phyloP scores from a whole-genome alignment of 2,797 vertebrate species.

The Chrysocyon brachyurus region DNA sequence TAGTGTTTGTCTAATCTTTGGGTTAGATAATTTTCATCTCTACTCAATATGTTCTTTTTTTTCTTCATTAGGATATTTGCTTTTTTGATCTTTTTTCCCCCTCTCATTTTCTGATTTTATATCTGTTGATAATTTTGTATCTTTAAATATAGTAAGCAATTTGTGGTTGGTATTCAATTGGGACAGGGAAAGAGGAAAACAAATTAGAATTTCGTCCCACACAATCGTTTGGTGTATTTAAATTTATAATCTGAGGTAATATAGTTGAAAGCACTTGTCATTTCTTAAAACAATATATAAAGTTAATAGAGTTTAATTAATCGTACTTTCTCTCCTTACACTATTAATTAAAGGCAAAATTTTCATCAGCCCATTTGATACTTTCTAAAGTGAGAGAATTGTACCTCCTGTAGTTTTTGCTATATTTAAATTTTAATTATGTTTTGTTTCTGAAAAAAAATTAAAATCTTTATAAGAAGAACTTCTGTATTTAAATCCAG shows the following conservation, averaged over 20 bases:
- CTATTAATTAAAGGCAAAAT: not conserved
- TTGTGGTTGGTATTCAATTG: not conserved
- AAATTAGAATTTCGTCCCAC: not conserved
- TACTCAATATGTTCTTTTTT: not conserved
- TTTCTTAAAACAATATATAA: constrained; percentile 14
- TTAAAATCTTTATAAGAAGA: not conserved
- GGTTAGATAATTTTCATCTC: not conserved
- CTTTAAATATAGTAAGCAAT: not conserved
- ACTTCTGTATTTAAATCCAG: not conserved
- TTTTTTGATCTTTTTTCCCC: not conserved
- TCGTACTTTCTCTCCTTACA: not conserved
- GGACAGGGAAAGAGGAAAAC: not conserved
- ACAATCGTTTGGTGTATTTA: not conserved
- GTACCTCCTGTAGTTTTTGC: not conserved
- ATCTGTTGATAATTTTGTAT: not conserved
- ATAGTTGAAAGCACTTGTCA: not conserved
- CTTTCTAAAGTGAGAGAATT: constrained; percentile 6
- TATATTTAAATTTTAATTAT: not conserved
- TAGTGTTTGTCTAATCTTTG: not conserved
- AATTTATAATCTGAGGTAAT: constrained; percentile 17
- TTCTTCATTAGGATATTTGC: not conserved
- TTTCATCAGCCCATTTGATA: not conserved
- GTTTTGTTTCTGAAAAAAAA: not conserved
- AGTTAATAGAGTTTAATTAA: not conserved
- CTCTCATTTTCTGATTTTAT: not conserved